Evolutionary conservation across 2,113 vertebrate genomes (phyloP).

Genomic region (Pelvicachromis taeniatus): DNA sequence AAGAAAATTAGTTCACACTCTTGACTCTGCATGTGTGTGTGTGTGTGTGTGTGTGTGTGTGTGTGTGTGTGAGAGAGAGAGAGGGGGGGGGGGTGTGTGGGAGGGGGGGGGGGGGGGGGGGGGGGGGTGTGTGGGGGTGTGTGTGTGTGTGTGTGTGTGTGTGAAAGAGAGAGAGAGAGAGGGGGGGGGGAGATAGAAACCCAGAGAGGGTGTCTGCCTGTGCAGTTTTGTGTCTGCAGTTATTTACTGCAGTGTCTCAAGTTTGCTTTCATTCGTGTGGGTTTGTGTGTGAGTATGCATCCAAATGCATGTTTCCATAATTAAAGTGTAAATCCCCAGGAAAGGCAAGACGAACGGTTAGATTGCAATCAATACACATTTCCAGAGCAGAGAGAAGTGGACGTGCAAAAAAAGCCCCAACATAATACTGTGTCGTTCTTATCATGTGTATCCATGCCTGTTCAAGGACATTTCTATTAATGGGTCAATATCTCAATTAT

Average conservation of each 20-base stretch:
- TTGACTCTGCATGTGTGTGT: not conserved
- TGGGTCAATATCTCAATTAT: not conserved
- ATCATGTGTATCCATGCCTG: not conserved
- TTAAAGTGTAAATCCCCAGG: constrained; percentile 7
- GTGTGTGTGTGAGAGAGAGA: not conserved
- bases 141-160: not conserved
- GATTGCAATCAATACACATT: not conserved
- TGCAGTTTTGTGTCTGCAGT: not conserved
- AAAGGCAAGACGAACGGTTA: not conserved
- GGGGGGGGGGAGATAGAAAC: not conserved
- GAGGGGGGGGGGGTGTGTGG: no score
- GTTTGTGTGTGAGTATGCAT: not conserved
- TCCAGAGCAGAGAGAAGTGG: not conserved
- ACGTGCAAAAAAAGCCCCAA: not conserved
- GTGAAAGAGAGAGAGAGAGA: not conserved
- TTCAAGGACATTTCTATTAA: not conserved
- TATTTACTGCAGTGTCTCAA: not conserved
- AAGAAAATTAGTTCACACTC: not conserved
- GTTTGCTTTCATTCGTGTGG: not conserved
- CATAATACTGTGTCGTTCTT: not conserved
- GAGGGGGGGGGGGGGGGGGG: no score
- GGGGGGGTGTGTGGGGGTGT: no score
- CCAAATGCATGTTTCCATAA: constrained; percentile 1
- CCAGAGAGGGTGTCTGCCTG: not conserved
- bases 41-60: not conserved